A percentile compares a stretch with the other conserved stretches of the same genome.
Conservation (phyloP, 2,113 vertebrate genomes). For the Ceuthmochares aereus region DNA sequence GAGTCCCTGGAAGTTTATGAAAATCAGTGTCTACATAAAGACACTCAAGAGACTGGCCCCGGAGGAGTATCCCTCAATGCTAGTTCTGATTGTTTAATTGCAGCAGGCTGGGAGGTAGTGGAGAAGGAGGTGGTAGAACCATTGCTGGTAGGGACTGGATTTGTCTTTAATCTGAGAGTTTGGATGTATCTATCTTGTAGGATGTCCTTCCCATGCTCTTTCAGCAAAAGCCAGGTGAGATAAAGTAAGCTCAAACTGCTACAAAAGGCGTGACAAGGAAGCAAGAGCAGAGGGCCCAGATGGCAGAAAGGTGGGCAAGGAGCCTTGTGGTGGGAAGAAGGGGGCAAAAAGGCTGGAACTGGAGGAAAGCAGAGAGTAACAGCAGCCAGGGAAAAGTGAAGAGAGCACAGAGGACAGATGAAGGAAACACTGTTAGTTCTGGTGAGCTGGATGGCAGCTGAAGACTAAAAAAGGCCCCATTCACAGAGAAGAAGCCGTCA, state of each 20-base stretch:
- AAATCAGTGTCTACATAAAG: background rate
- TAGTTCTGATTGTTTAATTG: background rate
- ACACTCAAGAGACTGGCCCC: background rate
- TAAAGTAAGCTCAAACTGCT: fast-evolving
- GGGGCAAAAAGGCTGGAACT: background rate
- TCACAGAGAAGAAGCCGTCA: background rate
- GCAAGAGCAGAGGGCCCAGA: background rate
- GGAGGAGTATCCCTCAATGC: fast-evolving
- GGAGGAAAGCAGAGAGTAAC: background rate
- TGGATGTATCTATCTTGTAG: background rate
- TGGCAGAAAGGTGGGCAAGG: background rate
- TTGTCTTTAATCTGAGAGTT: background rate
- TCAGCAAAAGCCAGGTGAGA: background rate
- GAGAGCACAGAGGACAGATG: background rate
- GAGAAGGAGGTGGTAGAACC: background rate
- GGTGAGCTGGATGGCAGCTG: background rate
- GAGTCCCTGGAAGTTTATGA: background rate
- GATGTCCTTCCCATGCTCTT: background rate
- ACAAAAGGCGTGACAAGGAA: background rate
- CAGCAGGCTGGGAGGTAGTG: background rate
- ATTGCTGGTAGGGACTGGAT: background rate
- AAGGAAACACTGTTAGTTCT: background rate
- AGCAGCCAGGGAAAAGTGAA: background rate
- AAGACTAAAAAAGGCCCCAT: background rate
- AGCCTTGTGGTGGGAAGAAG: background rate